Percentiles rank a stretch among this genome's conserved stretches.
phyloP scores from a whole-genome alignment of 2,113 vertebrate species.

The Synodontis membranacea region DNA sequence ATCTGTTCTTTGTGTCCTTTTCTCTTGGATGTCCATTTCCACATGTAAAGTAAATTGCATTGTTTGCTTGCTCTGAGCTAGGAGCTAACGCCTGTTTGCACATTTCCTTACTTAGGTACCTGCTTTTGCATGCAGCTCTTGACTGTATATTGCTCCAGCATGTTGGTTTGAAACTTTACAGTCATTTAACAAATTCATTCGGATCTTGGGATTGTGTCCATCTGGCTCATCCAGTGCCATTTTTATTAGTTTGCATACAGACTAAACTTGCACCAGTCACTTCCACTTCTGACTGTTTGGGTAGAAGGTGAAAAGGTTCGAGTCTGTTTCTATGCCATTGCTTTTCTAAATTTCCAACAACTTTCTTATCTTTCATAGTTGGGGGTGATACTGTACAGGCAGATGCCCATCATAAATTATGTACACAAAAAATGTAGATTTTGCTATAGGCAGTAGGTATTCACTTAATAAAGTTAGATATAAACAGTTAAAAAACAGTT shows the following conservation, averaged over 20 bases:
- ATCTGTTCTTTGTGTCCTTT: conserved; percentile 18
- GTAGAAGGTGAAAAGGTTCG: background rate
- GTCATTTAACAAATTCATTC: background rate
- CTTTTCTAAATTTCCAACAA: background rate
- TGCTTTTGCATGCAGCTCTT: conserved; percentile 7
- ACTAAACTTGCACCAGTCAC: background rate
- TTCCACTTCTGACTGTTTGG: conserved; percentile 5
- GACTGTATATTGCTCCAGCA: background rate
- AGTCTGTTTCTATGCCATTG: background rate
- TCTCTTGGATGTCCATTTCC: conserved; percentile 14
- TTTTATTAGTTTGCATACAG: background rate
- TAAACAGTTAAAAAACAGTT: background rate
- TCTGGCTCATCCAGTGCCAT: background rate
- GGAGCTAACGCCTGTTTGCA: background rate
- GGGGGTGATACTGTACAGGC: background rate
- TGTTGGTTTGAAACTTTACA: background rate
- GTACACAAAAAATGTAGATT: background rate
- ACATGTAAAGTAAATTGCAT: conserved; percentile 10
- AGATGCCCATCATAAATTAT: background rate
- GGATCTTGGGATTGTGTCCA: background rate
- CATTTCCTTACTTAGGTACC: background rate
- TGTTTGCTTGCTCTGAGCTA: conserved; percentile 2
- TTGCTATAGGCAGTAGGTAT: background rate
- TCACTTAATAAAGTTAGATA: background rate
- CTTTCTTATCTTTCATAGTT: background rate